phyloP scores from a whole-genome alignment of 2,797 vertebrate species.

The Propithecus deckenii region DNA sequence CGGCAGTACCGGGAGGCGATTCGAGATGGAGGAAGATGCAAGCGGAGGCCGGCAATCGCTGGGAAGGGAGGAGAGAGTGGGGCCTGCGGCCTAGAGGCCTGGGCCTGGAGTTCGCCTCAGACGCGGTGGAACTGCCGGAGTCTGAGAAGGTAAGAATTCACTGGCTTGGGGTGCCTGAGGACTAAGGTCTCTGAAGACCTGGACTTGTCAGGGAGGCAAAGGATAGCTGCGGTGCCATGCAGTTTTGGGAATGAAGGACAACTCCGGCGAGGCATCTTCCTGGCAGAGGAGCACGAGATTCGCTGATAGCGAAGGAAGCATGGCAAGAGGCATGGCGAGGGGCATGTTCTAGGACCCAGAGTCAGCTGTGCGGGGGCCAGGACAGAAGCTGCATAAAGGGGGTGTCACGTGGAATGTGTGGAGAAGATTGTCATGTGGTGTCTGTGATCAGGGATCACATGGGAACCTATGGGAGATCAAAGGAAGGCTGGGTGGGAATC shows the following conservation, averaged over 20 bases:
- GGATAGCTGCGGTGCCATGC: not conserved
- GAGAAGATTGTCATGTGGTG: conserved; percentile 50
- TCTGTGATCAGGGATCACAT: conserved; percentile 16
- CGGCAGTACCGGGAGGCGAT: conserved; percentile 34
- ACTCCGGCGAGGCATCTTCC: not conserved
- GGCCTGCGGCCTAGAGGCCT: conserved; percentile 45
- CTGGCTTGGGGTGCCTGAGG: not conserved
- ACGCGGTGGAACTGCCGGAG: not conserved
- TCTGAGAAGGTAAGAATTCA: conserved; percentile 42
- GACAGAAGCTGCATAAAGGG: not conserved
- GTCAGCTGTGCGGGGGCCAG: not conserved
- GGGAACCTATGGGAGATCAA: not conserved
- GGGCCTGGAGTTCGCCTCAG: conserved; percentile 9
- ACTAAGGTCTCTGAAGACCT: not conserved
- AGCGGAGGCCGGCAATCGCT: not conserved
- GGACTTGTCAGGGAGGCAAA: not conserved
- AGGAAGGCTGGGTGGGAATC: not conserved
- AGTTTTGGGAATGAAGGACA: not conserved
- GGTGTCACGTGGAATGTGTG: conserved; percentile 27
- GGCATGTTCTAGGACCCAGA: not conserved
- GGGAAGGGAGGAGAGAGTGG: not conserved
- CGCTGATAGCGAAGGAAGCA: not conserved
- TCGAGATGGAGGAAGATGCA: conserved; percentile 76
- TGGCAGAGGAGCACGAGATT: not conserved
- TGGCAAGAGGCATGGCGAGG: not conserved